These are phyloP conservation scores for Acrossocheilus wenchowensis DNA, from an alignment of 2,797 vertebrate genomes.

Conservation along the genomic window DNA sequence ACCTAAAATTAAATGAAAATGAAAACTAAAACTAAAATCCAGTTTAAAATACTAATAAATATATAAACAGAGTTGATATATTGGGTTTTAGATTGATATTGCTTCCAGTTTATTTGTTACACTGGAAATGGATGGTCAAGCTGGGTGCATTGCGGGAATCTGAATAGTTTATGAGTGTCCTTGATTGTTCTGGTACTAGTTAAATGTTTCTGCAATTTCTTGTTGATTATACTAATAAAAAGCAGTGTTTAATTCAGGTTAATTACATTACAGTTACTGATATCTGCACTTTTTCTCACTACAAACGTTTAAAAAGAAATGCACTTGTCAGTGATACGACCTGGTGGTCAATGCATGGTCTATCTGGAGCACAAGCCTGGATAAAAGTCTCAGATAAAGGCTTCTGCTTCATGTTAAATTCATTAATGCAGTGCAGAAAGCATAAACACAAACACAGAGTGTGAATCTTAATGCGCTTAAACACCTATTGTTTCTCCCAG, in stretches of 20 bases:
- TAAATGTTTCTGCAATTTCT: neutral
- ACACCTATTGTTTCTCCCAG: neutral
- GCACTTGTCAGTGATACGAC: neutral
- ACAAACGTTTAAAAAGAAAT: neutral
- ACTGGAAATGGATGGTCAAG: neutral
- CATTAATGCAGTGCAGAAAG: neutral
- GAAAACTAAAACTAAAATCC: neutral
- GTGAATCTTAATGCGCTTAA: too few relatives aligned
- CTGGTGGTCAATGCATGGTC: neutral
- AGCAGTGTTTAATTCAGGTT: neutral
- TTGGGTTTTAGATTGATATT: neutral
- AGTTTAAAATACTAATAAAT: too few relatives aligned
- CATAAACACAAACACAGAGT: conserved; percentile 1
- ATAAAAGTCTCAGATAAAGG: neutral
- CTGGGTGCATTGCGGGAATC: neutral
- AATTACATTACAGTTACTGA: neutral
- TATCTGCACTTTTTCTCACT: neutral
- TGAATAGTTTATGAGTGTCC: neutral
- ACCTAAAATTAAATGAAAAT: neutral
- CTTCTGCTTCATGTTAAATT: neutral
- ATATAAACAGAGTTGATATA: too few relatives aligned
- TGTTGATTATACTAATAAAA: neutral
- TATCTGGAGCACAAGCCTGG: neutral
- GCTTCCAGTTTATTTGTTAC: neutral
- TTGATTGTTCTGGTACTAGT: neutral